Base-by-base conservation (phyloP, 2,113 vertebrate species). In the Pogonocichla stellata region DNA sequence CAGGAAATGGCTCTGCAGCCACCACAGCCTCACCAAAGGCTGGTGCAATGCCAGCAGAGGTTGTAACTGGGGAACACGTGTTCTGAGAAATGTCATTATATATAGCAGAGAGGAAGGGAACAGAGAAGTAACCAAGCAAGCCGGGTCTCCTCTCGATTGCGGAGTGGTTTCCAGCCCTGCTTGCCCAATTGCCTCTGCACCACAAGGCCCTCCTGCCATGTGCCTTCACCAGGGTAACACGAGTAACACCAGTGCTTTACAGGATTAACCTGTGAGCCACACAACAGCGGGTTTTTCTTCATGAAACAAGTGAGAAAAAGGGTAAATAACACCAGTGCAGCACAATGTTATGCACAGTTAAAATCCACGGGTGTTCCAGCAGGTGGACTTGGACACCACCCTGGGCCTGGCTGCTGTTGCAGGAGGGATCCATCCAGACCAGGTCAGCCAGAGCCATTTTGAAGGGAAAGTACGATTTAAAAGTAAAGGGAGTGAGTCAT, bases 371-470 rank as follows among this genome's bases (percentile, higher is more conserved):
- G 42, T 48, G 28, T 29, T 80, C 45, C 50, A 80, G 54, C 29
- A 25, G 1, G 2, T 5, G 9, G 31, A 19, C 34, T 71, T 66
- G 70, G 22, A 25, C 51, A 57, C 10, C 10, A 8, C 19, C 2
- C 0, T 0, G 0, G 33, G 29, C 50, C 43, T 64, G 73, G 45
- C 25, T 1, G 1, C 4, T 1, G 0, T 6, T 51, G 78, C 20
- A 29, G 51, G 48, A 78, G 33, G 26, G 16, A 47, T 66, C 29
- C n/a, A 15, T 6, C 31, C 54, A 56, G 26, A 48, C 8, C 47
- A n/a, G 40, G 62, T 53, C 53, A 82, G 50, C 31, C 3, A 1
- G 88, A 88, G 58, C 22, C 1, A 34, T 77, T 77, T 47, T 26
- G 67, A 88, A 80, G 50, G 31, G 53, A 88, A 86, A 82, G n/a